Base-by-base conservation (phyloP, 2,797 vertebrate species). In the Danio albolineatus region DNA sequence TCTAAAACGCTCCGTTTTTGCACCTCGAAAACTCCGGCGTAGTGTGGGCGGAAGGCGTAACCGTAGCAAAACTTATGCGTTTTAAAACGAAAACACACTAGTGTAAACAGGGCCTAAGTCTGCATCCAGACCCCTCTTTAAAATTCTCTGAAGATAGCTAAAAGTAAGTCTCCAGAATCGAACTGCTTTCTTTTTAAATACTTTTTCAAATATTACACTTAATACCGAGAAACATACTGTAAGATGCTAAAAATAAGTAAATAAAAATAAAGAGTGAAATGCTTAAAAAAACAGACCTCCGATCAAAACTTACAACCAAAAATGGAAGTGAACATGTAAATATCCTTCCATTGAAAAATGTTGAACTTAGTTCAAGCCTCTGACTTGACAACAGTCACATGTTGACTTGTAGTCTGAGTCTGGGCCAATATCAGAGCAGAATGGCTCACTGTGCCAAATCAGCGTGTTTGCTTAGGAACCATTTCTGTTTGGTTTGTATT, bases 401-500 rank as follows among this genome's bases (percentile, higher is more conserved):
- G 56, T 60, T 36, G 36, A 38, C 41, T 59, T 70, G 46, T 13
- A 61, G 38, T 53, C 66, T 54, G 61, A 51, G 39, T 64, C 78
- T 19, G 19, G 59, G 59, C 60, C 59, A 54, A 14, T 73, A 28
- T 65, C 6, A 0, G 28, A 74, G 10, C 7, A 74, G 46, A 67
- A 66, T 28, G 51, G 10, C 67, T 72, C 17, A n/a, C 10, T 59
- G 60, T 51, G 61, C 43, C 80, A 78, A 44, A 56, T 64, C 54
- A 13, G 43, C 6, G 41, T 73, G 60, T 78, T 78, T 82, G 48
- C 69, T 54, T 66, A 67, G 75, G 61, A 78, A 78, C 61, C 16
- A 46, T 74, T 78, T 73, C 54, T 38, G 76, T 75, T 67, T 79
- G 67, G 65, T 62, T 77, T 75, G 43, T 66, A 69, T 66, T 74